Percentiles rank a stretch among this genome's conserved stretches.
phyloP scores from a whole-genome alignment of 2,113 vertebrate species.

The Anarhynchus alexandrinus region DNA sequence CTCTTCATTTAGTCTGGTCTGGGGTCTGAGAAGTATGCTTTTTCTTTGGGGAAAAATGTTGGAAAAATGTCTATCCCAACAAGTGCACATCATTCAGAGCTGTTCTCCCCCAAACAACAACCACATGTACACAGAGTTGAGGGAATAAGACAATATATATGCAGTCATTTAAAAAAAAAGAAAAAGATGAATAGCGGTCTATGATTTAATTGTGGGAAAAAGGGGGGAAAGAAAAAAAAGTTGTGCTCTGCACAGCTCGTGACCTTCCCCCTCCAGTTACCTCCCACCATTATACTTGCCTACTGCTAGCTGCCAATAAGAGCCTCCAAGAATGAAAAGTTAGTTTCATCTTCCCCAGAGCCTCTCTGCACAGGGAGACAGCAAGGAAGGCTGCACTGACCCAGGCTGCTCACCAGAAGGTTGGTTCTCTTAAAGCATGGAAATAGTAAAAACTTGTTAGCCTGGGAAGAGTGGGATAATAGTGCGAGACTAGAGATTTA shows the following conservation, averaged over 20 bases:
- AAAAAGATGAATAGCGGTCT: neutral
- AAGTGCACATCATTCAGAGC: neutral
- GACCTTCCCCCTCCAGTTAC: neutral
- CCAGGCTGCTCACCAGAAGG: neutral
- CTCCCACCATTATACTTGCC: neutral
- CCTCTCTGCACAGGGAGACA: fast-evolving
- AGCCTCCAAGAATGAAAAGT: neutral
- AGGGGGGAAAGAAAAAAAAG: neutral
- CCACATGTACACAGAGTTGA: neutral
- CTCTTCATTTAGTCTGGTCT: neutral
- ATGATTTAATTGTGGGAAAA: neutral
- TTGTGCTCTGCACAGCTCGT: neutral
- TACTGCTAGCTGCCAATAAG: neutral
- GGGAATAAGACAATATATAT: neutral
- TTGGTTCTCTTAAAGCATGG: neutral
- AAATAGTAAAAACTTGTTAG: neutral
- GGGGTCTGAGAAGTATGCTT: neutral
- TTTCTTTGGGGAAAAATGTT: neutral
- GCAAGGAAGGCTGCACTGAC: neutral
- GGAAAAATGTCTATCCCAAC: neutral
- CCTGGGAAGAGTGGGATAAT: neutral
- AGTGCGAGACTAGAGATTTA: neutral
- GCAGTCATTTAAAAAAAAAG: neutral
- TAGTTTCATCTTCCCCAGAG: neutral
- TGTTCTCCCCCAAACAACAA: neutral